Evolutionary conservation across 2,113 vertebrate species (phyloP).

Genomic region (Forbesichthys agassizii): DNA sequence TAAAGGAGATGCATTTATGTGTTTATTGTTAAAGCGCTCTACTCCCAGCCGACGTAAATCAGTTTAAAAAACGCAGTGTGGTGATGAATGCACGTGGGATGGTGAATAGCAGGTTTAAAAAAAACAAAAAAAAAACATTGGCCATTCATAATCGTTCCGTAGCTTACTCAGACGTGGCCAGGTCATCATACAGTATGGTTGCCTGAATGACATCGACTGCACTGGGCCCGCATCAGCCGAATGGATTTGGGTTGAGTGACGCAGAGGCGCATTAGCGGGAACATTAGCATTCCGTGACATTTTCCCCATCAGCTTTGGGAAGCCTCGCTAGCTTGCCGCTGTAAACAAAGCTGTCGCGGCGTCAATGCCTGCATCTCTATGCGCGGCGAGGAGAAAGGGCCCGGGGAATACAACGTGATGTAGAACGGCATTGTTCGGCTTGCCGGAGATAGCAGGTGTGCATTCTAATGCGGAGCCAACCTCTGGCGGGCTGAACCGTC

Average conservation of each 20-base stretch:
- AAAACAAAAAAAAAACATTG: slow-evolving; percentile 4
- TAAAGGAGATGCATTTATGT: slow-evolving; percentile 4
- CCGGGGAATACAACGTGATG: slow-evolving; percentile 60
- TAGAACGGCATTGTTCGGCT: slow-evolving; percentile 65
- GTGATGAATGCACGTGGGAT: background rate
- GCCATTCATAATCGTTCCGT: slow-evolving; percentile 40
- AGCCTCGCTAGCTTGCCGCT: slow-evolving; percentile 45
- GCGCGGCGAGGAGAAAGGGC: slow-evolving; percentile 53
- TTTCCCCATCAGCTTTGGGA: slow-evolving; percentile 58
- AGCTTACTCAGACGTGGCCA: background rate
- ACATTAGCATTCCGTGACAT: slow-evolving; percentile 77
- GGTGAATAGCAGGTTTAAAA: background rate
- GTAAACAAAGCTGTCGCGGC: slow-evolving; percentile 65
- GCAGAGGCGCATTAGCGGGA: slow-evolving; percentile 53
- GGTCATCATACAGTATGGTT: slow-evolving; percentile 6
- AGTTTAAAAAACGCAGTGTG: background rate
- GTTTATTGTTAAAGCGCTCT: background rate
- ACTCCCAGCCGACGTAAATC: slow-evolving; percentile 21
- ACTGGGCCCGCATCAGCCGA: slow-evolving; percentile 31
- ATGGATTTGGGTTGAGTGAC: slow-evolving; percentile 65
- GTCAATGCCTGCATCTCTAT: slow-evolving; percentile 5
- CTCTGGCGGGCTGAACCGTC: slow-evolving; percentile 60
- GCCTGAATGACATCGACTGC: slow-evolving; percentile 57
- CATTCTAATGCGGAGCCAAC: slow-evolving; percentile 70
- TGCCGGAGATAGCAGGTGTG: slow-evolving; percentile 51